These are phyloP conservation scores for Phataginus tetradactyla DNA, from an alignment of 2,797 vertebrate species.

Conservation along the genomic window DNA sequence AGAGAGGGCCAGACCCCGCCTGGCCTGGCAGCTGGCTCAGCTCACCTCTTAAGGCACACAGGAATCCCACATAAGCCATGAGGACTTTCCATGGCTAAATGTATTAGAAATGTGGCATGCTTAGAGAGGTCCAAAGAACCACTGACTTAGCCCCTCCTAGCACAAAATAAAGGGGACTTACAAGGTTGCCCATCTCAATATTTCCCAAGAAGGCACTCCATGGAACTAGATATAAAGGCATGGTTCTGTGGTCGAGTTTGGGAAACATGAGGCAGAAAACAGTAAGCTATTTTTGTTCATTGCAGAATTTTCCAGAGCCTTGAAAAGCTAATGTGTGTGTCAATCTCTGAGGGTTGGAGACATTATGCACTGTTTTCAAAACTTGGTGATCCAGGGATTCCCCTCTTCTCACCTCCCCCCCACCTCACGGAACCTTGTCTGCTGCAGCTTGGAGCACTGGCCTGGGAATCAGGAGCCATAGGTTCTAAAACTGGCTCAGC, in stretches of 20 bases:
- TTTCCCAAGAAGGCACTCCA: background rate
- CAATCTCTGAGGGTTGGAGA: background rate
- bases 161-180: background rate
- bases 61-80: background rate
- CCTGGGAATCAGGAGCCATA: background rate
- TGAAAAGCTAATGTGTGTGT: background rate
- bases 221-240: background rate
- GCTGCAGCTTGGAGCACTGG: background rate
- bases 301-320: background rate
- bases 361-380: background rate
- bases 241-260: background rate
- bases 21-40: background rate
- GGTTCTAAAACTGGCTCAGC: background rate
- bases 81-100: background rate
- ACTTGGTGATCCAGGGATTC: background rate
- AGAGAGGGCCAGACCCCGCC: background rate
- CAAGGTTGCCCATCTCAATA: fast-evolving
- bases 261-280: background rate
- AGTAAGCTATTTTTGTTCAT: background rate
- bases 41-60: background rate
- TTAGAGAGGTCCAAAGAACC: background rate
- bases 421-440: background rate
- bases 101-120: background rate
- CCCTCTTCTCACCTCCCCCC: too few species aligned
- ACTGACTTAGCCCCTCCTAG: background rate